Evolutionary conservation across 2,797 vertebrate species (phyloP), one percentile per base, ranked within the genome.

Genomic region (Enteromius thamalakanensis): DNA sequence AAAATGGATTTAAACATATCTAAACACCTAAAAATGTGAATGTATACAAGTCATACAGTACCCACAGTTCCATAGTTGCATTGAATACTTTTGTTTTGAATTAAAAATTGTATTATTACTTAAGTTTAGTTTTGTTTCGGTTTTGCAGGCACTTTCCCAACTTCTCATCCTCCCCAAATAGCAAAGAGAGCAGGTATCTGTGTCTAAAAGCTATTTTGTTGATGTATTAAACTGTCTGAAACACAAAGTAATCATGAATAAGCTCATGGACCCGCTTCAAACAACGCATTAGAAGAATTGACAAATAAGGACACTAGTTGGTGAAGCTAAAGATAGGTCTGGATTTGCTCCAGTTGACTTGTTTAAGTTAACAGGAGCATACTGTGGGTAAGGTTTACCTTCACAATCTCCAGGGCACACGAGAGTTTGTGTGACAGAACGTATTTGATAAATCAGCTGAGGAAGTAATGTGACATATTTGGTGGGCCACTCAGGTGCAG

Each of bases 271-370:
- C 45, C 11, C 0, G 62, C 68, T 47, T 68, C 17, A 11, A 75
- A 58, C 49, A 62, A 26, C 12, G 1, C 42, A 68, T 29, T 21
- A 49, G 40, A 75, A 58, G 15, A 68, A 51, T 37, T 40, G 69
- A 86, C 78, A 86, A 83, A 86, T 79, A 86, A 75, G 34, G 70
- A 78, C 58, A 80, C 3, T 9, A 32, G 65, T 77, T 81, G 51
- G 34, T 47, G 37, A 47, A 84, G 75, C 75, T 80, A 86, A 84
- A 84, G 12, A 60, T 75, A 71, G 79, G 55, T 79, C 79, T 81
- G 74, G 72, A 64, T 71, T 29, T 68, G 42, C 8, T 85, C 77
- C 51, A 64, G 21, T 4, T 81, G 72, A 71, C 45, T 78, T 86
- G 84, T 85, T 87, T 86, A 65, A 71, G 40, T 51, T 75, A 85